These are phyloP conservation scores for Synanthedon myopaeformis DNA, from an alignment of 2,888 invertebrate species.

Conservation along the genomic window DNA sequence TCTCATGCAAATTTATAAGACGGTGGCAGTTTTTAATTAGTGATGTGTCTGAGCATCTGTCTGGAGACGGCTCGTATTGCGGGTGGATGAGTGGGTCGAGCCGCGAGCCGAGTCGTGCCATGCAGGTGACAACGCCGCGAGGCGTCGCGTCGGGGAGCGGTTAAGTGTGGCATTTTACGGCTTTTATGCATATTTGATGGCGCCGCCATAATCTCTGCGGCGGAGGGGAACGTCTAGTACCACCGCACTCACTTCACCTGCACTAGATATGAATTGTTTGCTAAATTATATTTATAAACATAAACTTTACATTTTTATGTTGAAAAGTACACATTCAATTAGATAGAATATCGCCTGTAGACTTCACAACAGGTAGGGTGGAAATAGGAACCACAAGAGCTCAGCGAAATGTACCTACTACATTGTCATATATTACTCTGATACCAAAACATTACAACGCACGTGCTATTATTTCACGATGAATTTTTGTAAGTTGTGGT, in stretches of 20 bases:
- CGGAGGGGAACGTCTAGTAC: constrained; percentile 18
- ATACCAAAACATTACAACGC: no score
- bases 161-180: constrained; percentile 70
- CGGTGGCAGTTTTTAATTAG: constrained; percentile 66
- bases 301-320: not conserved
- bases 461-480: no score
- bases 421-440: no score
- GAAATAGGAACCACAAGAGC: no score
- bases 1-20: constrained; percentile 47
- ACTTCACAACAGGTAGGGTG: no score
- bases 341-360: no score
- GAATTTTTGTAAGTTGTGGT: no score
- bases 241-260: constrained; percentile 24
- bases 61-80: constrained; percentile 28
- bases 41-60: constrained; percentile 56
- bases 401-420: no score
- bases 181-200: constrained; percentile 72
- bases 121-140: constrained; percentile 50
- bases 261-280: constrained; percentile 43
- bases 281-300: constrained; percentile 14
- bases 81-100: constrained; percentile 8
- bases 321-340: no score
- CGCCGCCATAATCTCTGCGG: constrained; percentile 65
- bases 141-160: constrained; percentile 51
- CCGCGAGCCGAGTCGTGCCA: constrained; percentile 9